These are phyloP conservation scores for Myocastor coypus DNA, from an alignment of 2,113 vertebrate species.

Conservation along the genomic window DNA sequence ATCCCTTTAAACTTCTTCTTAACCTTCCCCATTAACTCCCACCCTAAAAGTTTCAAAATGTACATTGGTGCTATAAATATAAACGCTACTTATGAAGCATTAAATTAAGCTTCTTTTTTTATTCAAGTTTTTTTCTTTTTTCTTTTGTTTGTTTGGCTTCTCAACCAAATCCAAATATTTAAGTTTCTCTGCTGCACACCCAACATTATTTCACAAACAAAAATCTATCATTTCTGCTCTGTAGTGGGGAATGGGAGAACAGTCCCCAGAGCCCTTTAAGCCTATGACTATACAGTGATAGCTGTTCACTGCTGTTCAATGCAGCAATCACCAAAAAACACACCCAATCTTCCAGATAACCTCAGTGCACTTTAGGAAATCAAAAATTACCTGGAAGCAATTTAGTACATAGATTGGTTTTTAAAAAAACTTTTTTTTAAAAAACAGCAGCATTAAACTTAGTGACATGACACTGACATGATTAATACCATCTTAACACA, in stretches of 20 bases:
- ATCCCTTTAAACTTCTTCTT: slow-evolving; percentile 61
- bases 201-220: slow-evolving; percentile 52
- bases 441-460: slow-evolving; percentile 93
- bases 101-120: slow-evolving; percentile 83
- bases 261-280: background rate
- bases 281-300: slow-evolving; percentile 78
- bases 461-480: slow-evolving; percentile 88
- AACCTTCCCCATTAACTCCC: slow-evolving; percentile 52
- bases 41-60: slow-evolving; percentile 84
- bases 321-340: slow-evolving; percentile 83
- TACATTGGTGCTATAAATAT: slow-evolving; percentile 89
- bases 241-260: slow-evolving; percentile 77
- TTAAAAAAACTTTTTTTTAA: slow-evolving; percentile 81
- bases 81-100: slow-evolving; percentile 88
- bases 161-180: slow-evolving; percentile 74
- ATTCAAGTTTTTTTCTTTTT: slow-evolving; percentile 86
- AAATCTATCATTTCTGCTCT: slow-evolving; percentile 68
- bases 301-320: slow-evolving; percentile 81
- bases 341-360: slow-evolving; percentile 88
- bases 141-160: slow-evolving; percentile 82
- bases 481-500: slow-evolving; percentile 86
- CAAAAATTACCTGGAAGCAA: slow-evolving; percentile 92
- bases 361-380: slow-evolving; percentile 93
- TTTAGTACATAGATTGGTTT: slow-evolving; percentile 92
- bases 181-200: slow-evolving; percentile 78